Base-by-base conservation (phyloP, 64 coral and sea anemone species). In the Dendronephthya gigantea region DNA sequence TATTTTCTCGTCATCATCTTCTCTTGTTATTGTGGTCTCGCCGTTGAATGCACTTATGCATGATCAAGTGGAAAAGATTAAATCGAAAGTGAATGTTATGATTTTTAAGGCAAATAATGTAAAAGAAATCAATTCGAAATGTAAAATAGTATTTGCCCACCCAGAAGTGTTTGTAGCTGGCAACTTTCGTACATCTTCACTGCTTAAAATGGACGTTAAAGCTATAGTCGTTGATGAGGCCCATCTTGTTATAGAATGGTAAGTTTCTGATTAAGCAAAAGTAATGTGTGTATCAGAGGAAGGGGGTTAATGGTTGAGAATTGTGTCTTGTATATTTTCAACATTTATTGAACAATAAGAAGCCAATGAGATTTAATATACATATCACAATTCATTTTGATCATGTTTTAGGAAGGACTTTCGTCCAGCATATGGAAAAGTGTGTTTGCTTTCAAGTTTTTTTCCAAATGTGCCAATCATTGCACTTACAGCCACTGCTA, bases 371-470 rank as follows among this genome's bases (percentile, higher is more conserved):
- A 39, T 38, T 17, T 25, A n/a, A 50, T 87, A 45, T 41, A 50
- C 12, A 62, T 10, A 39, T 79, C 25, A 45, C 75, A 87, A 91
- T 87, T 25, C 50, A 86, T 82, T 13, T 55, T 84, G 82, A 33
- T 65, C 87, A 40, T 72, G 33, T 13, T 68, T 62, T 23, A 59
- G 56, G 35, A 84, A 87, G 37, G 10, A 19, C 72, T 79, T 79
- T 34, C 31, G n/a, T 19, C 72, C 72, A 28, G 72, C 72, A 79
- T 79, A 79, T 79, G 22, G 30, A 79, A 39, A 79, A 39, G 32
- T 79, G 15, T 34, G 30, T 12, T 15, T 79, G 22, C 22, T 79
- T 29, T 34, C 32, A 34, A 79, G 32, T 1, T 36, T 15, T 36
- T 79, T 79, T 39, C 72, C 72, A 39, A 9, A 34, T 39, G 30